phyloP scores from a whole-genome alignment of 2,888 invertebrate genomes.

The Ichneumoninae sp. region DNA sequence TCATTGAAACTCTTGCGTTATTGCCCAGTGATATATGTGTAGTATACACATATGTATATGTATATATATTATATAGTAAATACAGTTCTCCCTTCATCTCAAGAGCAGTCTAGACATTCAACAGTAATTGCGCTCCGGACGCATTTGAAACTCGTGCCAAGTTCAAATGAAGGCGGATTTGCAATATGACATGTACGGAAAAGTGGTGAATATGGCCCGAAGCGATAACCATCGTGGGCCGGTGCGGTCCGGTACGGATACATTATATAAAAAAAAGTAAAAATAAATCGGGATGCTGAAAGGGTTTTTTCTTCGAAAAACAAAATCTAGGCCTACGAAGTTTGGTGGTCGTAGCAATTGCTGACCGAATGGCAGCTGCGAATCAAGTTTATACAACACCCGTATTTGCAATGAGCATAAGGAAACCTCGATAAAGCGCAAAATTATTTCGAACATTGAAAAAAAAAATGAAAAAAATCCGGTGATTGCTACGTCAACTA shows the following conservation, averaged over 20 bases:
- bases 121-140: background rate
- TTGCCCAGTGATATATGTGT: constrained; percentile 34
- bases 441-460: too few relatives aligned
- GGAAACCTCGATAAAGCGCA: too few relatives aligned
- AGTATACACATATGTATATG: constrained; percentile 1
- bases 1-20: constrained; percentile 55
- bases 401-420: too few relatives aligned
- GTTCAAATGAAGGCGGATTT: background rate
- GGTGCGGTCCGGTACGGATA: background rate
- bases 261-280: background rate
- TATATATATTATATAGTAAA: background rate
- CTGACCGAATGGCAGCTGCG: too few relatives aligned
- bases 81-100: background rate
- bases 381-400: too few relatives aligned
- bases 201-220: background rate
- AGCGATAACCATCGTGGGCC: background rate
- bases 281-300: background rate
- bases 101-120: constrained; percentile 24
- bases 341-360: too few relatives aligned
- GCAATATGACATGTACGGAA: background rate
- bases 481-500: background rate
- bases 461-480: background rate
- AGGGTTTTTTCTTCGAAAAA: background rate
- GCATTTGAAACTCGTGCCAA: background rate
- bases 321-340: too few relatives aligned